Evolutionary conservation across 2,113 vertebrate species (phyloP), one percentile per base, ranked within the genome.

Genomic region (Tursiops truncatus): DNA sequence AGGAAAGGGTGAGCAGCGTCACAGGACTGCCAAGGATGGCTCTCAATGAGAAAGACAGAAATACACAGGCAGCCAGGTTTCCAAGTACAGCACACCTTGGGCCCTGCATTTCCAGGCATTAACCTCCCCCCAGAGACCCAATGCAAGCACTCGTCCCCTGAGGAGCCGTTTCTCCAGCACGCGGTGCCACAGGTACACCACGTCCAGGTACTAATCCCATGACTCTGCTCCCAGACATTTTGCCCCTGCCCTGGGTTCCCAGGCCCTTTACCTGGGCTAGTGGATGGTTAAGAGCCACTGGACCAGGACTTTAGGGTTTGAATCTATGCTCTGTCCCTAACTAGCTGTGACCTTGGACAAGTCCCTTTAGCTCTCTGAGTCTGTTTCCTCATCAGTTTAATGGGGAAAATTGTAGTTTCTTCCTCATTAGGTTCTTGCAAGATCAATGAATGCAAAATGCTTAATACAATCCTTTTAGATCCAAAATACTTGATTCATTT

Each of bases 401-500:
- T 21, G 17, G 50, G 44, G 82, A 82, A 56, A 33, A 60, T 38
- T 47, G 14, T 15, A 31, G 23, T 41, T 77, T 81, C 68, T 63
- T 31, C 7, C 67, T 89, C 65, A 62, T 1, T 41, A 8, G n/a
- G 15, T 23, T 79, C 63, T 86, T 71, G 36, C 18, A 25, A 86
- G 36, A 38, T 17, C 67, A 74, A 15, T 63, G 33, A 62, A 62
- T 28, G 36, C 47, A 86, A 91, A 68, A 31, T 3, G 28, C 6
- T 87, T 68, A n/a, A 62, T 4, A 23, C 20, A 56, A n/a, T 83
- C 25, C 36, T 53, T 28, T 20, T 36, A 41, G 6, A 50, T 63
- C 38, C 71, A 93, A 73, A 91, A n/a, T 17, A 71, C 26, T 73
- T 50, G 31, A 68, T 31, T 96, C 63, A 71, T 44, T 91, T 89